Evolutionary conservation across 2,888 invertebrate genomes (phyloP), one percentile per base, ranked within the genome.

Genomic region (Dryobota labecula): DNA sequence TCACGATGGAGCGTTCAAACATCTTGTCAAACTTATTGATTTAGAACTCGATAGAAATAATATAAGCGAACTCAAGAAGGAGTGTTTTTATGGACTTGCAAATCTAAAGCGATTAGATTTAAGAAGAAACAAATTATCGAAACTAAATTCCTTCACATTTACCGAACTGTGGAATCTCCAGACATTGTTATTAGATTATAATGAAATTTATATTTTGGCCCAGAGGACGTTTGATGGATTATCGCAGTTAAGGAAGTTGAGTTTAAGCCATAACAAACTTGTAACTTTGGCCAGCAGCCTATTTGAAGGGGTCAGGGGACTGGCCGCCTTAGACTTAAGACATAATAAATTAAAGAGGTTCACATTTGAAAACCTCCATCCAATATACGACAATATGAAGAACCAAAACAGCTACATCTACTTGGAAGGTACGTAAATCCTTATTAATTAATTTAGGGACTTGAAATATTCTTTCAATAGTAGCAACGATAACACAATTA

Each of bases 1-100:
- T 76, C 99, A 99, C 85, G 98, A 98, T 72, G 98, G 98, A 80
- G 98, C 99, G 20, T 98, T 98, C 89, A 96, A 96, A 86, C 97
- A 97, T 86, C 95, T 98, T 88, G 96, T 97, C 9, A 97, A 98
- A 86, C 95, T 99, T 77, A 96, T 97, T 66, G 98, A 98, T 83
- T 93, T 99, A 83, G 98, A 99, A 91, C 94, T 99, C 87, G 98
- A 98, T 90, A 96, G 97, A 85, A 98, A 97, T 94, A 97, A 97
- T 88, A 97, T 98, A 85, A 97, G 97, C 82, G 97, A 97, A 64
- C 94, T 98, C 80, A 98, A 97, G 65, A 97, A 97, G 77, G 98
- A 98, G 87, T 97, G 97, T 76, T 98, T 98, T 89, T 96, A 97
- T 82, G 98, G 98, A 2, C 94, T 98, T 81, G 97, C 97, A 66